Evolutionary conservation across 2,888 invertebrate species (phyloP).

Genomic region (Chorisops tibialis): DNA sequence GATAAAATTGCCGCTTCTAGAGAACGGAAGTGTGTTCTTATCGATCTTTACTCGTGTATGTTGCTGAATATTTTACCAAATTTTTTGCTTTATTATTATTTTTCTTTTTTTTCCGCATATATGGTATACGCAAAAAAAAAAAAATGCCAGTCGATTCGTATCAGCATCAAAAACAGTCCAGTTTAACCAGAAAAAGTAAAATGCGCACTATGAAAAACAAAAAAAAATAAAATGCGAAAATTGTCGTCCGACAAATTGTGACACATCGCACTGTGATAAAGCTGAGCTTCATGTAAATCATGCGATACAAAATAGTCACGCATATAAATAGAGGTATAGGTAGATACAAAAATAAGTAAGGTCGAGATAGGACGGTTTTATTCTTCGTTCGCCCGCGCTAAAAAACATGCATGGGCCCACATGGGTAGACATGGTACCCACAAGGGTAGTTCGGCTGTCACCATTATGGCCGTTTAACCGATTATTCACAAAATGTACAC

Average conservation of each 20-base stretch:
- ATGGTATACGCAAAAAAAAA: conserved; percentile 11
- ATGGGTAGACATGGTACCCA: background rate
- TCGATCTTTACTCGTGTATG: too few relatives aligned
- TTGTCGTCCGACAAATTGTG: conserved; percentile 23
- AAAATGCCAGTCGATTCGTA: conserved; percentile 15
- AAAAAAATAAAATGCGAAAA: conserved; percentile 8
- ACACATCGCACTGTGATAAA: conserved; percentile 21
- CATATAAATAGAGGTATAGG: background rate
- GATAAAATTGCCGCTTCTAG: too few relatives aligned
- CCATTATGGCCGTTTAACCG: conserved; percentile 24
- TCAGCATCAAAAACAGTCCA: conserved; percentile 19
- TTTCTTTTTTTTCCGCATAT: too few relatives aligned
- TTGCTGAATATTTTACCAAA: too few relatives aligned
- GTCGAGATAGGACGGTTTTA: background rate
- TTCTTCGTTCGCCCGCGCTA: background rate
- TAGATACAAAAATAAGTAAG: background rate
- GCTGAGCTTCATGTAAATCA: background rate
- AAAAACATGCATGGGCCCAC: conserved; percentile 10
- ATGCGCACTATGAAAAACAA: conserved; percentile 3
- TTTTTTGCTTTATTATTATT: too few relatives aligned
- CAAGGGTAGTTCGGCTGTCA: background rate
- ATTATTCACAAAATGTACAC: conserved; percentile 21
- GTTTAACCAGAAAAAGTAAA: conserved; percentile 14
- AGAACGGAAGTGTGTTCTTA: too few relatives aligned
- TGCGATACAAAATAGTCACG: too few relatives aligned